Percentiles rank a stretch among this genome's conserved stretches.
phyloP scores from a whole-genome alignment of 2,113 vertebrate species.

The Miniopterus natalensis region DNA sequence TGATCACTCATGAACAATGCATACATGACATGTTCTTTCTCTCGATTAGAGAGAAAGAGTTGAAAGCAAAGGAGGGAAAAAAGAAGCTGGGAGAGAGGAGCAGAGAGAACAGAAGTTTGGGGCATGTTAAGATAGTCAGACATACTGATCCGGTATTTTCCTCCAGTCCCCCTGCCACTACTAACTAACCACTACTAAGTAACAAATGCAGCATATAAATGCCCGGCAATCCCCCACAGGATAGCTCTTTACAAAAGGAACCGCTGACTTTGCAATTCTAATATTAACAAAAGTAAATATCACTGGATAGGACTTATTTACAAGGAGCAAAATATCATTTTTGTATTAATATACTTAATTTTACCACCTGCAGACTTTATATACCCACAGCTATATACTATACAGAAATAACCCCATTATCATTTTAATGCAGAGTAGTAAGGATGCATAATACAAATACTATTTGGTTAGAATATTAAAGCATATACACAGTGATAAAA shows the following conservation, averaged over 20 bases:
- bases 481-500: neutral
- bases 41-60: neutral
- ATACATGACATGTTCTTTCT: neutral
- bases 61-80: neutral
- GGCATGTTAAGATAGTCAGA: neutral
- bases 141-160: neutral
- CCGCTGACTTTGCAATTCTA: neutral
- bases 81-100: neutral
- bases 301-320: neutral
- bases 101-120: neutral
- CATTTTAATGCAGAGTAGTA: neutral
- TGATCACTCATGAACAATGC: neutral
- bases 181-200: neutral
- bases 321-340: neutral
- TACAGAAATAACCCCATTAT: neutral
- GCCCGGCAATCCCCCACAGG: neutral
- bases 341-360: neutral
- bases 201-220: neutral
- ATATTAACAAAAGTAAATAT: neutral
- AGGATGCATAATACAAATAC: neutral
- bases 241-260: neutral
- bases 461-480: slow-evolving; percentile 4
- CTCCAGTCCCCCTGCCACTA: neutral
- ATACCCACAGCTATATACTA: neutral
- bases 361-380: neutral